Evolutionary conservation across 1,140 invertebrate species (phyloP).

Genomic region (Heliconius nattereri): DNA sequence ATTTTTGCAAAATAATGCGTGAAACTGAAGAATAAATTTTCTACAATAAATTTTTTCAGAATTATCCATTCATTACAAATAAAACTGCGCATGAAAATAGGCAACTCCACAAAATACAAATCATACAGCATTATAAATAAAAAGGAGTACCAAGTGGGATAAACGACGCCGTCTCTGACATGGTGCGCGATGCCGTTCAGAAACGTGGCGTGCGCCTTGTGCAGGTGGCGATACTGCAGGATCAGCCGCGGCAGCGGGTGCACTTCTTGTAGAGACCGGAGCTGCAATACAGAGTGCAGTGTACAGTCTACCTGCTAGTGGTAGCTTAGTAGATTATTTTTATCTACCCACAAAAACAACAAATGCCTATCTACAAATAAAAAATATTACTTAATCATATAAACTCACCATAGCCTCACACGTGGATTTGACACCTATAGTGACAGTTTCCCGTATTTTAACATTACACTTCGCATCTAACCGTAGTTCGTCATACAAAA

Average conservation of each 20-base stretch:
- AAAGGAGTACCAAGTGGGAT: conserved; percentile 74
- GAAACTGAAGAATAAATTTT: too few species aligned
- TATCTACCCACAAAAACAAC: background rate
- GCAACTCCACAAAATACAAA: too few species aligned
- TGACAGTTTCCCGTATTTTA: conserved; percentile 74
- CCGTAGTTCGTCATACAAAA: conserved; percentile 82
- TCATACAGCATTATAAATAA: too few species aligned
- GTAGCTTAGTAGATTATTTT: too few species aligned
- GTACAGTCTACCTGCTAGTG: background rate
- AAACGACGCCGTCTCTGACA: conserved; percentile 68
- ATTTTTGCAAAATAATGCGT: too few species aligned
- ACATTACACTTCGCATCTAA: conserved; percentile 76
- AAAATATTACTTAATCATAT: background rate
- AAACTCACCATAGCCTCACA: conserved; percentile 77
- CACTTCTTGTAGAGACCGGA: conserved; percentile 67
- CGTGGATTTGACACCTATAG: conserved; percentile 80
- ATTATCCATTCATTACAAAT: too few species aligned
- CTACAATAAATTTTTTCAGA: too few species aligned
- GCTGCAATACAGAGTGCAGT: conserved; percentile 39
- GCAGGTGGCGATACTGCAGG: conserved; percentile 80
- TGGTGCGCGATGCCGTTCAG: conserved; percentile 80
- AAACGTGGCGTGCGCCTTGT: conserved; percentile 83
- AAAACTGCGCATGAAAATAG: too few species aligned
- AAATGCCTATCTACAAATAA: background rate
- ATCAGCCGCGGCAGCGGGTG: conserved; percentile 82